Evolutionary conservation across 2,888 invertebrate species (phyloP).

Genomic region (Pyrocoelia pectoralis): DNA sequence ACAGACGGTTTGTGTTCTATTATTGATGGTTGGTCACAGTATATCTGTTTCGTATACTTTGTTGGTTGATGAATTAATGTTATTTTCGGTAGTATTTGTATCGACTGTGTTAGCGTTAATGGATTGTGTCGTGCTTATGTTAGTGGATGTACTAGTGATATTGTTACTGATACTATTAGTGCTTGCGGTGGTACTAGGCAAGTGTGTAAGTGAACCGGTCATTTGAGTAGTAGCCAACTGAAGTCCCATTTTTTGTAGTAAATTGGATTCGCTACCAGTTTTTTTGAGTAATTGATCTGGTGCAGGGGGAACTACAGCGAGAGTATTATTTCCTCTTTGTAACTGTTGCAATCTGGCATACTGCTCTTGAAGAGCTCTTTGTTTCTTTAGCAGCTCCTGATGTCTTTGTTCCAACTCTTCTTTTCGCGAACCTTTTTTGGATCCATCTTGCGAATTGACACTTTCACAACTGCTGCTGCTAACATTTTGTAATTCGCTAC

Average conservation of each 20-base stretch:
- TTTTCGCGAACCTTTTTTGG: constrained; percentile 67
- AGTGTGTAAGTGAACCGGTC: constrained; percentile 70
- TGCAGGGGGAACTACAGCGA: constrained; percentile 69
- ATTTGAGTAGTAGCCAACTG: constrained; percentile 65
- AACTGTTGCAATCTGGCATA: constrained; percentile 89
- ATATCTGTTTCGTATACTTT: constrained; percentile 94
- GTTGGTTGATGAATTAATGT: constrained; percentile 68
- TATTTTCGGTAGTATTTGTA: constrained; percentile 40
- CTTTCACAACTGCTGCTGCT: constrained; percentile 79
- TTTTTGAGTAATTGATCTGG: constrained; percentile 76
- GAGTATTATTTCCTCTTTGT: constrained; percentile 76
- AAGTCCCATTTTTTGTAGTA: constrained; percentile 83
- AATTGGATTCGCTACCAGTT: constrained; percentile 87
- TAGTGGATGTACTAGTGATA: constrained; percentile 44
- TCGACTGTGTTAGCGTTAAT: constrained; percentile 37
- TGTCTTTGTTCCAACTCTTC: constrained; percentile 86
- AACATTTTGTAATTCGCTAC: constrained; percentile 51
- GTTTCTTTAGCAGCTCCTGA: constrained; percentile 87
- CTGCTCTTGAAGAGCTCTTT: constrained; percentile 89
- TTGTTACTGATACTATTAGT: constrained; percentile 47
- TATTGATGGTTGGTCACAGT: constrained; percentile 72
- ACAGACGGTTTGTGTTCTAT: constrained; percentile 38
- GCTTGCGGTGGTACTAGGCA: constrained; percentile 60
- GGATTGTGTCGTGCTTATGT: constrained; percentile 52
- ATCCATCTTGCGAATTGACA: constrained; percentile 77